These are phyloP conservation scores for Adela reaumurella DNA, from an alignment of 2,888 invertebrate genomes.

Conservation along the genomic window DNA sequence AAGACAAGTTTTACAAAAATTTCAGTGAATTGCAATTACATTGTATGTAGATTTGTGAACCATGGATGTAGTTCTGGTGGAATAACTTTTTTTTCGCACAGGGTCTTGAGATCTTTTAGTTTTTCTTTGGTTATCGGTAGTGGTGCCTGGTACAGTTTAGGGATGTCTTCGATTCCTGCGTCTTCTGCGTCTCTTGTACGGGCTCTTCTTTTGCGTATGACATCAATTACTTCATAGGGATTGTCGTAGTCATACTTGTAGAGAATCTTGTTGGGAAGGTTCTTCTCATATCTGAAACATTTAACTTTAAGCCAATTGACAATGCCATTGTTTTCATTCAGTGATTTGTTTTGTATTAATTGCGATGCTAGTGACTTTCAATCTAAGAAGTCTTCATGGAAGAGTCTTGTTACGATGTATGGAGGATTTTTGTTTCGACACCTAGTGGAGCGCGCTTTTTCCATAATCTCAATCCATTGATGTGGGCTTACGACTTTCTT, in stretches of 20 bases:
- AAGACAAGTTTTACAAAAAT: too few species aligned
- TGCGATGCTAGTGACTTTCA: too few species aligned
- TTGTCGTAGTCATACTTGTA: slow-evolving; percentile 8
- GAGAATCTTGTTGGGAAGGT: slow-evolving; percentile 7
- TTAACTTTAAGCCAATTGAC: slow-evolving; percentile 13
- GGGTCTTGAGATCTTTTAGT: slow-evolving; percentile 3
- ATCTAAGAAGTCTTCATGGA: too few species aligned
- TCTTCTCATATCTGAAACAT: slow-evolving; percentile 8
- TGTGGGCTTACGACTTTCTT: slow-evolving; percentile 13
- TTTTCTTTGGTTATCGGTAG: slow-evolving; percentile 4
- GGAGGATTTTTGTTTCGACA: slow-evolving; percentile 2
- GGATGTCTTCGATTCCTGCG: slow-evolving; percentile 3
- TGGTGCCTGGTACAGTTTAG: slow-evolving; percentile 1
- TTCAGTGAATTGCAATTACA: too few species aligned
- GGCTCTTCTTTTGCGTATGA: slow-evolving; percentile 1
- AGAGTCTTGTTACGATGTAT: slow-evolving; percentile 4
- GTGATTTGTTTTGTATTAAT: neutral
- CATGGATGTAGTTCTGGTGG: too few species aligned
- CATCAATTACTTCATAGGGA: slow-evolving; percentile 3
- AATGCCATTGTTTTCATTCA: slow-evolving; percentile 6
- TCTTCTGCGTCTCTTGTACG: neutral
- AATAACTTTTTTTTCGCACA: slow-evolving; percentile 3
- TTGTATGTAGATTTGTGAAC: too few species aligned
- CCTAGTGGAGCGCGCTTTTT: slow-evolving; percentile 2
- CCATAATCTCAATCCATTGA: slow-evolving; percentile 6